phyloP scores from a whole-genome alignment of 1,140 invertebrate species.

The Cherax destructor region DNA sequence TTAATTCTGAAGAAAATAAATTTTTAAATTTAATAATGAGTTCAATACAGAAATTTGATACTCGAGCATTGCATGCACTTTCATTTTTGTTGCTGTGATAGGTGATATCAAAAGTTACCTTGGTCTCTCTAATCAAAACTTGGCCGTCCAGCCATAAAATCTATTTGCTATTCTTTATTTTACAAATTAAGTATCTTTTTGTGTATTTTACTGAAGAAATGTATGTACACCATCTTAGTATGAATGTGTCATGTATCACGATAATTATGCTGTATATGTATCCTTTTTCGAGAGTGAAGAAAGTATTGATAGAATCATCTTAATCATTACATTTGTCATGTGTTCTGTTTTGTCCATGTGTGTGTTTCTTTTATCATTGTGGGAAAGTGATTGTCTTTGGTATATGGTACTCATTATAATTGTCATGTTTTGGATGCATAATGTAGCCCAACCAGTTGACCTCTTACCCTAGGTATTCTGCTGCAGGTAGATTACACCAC shows the following conservation, averaged over 20 bases:
- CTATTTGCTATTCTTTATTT: constrained; percentile 17
- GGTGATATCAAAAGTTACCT: constrained; percentile 58
- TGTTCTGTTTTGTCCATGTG: constrained; percentile 29
- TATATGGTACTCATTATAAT: constrained; percentile 52
- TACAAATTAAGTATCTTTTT: constrained; percentile 19
- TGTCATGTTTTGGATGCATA: constrained; percentile 55
- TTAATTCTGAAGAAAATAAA: constrained; percentile 20
- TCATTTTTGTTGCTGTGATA: constrained; percentile 62
- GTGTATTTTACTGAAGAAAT: not conserved
- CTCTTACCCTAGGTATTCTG: constrained; percentile 39
- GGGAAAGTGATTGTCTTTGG: constrained; percentile 50
- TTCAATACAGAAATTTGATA: constrained; percentile 11
- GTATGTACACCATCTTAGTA: constrained; percentile 46
- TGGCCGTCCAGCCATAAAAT: constrained; percentile 63
- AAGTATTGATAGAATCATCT: constrained; percentile 50
- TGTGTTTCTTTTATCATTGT: constrained; percentile 51
- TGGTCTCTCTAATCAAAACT: constrained; percentile 66
- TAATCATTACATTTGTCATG: constrained; percentile 44
- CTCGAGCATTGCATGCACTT: constrained; percentile 38
- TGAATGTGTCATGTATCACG: constrained; percentile 54
- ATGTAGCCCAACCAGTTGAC: constrained; percentile 51
- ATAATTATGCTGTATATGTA: constrained; percentile 43
- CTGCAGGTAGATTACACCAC: constrained; percentile 27
- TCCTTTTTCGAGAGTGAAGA: constrained; percentile 42
- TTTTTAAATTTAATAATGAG: constrained; percentile 8